Percentiles rank a stretch among this genome's conserved stretches.
Conservation (phyloP, 2,797 vertebrate genomes). For the Bufotes viridis region DNA sequence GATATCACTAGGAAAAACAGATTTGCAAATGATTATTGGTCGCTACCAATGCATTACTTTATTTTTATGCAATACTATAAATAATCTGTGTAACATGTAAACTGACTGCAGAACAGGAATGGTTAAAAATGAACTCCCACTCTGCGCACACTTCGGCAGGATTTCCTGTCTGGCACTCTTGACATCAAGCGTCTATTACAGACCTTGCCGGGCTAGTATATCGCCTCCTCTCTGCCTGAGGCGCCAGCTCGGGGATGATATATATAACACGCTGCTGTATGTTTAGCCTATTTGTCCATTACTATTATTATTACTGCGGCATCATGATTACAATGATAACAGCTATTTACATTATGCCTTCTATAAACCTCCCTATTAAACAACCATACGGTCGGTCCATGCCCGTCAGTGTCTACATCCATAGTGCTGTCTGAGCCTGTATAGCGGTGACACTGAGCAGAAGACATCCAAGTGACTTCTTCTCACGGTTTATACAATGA, state of each 20-base stretch:
- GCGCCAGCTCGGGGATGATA: neutral
- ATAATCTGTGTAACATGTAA: neutral
- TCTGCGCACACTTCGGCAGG: neutral
- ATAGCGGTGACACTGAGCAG: neutral
- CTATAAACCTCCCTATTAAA: too few species aligned
- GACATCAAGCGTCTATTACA: neutral
- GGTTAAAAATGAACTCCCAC: slow-evolving; percentile 17
- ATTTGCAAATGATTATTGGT: neutral
- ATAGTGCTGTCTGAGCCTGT: neutral
- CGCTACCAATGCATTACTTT: neutral
- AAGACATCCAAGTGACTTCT: neutral
- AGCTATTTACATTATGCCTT: neutral
- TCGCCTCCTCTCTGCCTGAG: slow-evolving; percentile 3
- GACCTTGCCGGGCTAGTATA: slow-evolving; percentile 2
- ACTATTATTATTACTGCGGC: neutral
- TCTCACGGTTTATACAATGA: neutral
- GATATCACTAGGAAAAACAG: neutral
- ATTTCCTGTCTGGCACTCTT: slow-evolving; percentile 34
- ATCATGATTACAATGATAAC: neutral
- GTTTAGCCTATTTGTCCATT: neutral
- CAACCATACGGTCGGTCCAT: too few species aligned
- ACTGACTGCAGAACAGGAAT: neutral
- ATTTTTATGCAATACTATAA: neutral
- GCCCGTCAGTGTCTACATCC: neutral
- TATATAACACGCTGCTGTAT: neutral